Base-by-base conservation (phyloP, 2,113 vertebrate species). In the Parus major region DNA sequence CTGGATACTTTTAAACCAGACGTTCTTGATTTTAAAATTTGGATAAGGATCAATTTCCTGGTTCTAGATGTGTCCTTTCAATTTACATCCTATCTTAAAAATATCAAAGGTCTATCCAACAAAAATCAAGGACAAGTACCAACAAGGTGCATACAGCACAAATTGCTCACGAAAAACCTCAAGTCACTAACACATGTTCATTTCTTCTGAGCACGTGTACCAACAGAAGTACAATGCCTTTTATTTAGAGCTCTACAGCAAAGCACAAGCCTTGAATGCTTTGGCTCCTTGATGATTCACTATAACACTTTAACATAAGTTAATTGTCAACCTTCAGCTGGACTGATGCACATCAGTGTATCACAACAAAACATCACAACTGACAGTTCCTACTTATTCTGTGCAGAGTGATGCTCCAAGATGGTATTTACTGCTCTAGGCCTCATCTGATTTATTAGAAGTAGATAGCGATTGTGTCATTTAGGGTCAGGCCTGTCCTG, bases 41-140 rank as follows among this genome's bases (percentile, higher is more conserved):
- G 73, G 25, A 28, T 29, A 82, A 77, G 33, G 36, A 84, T 68
- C 41, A 16, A 17, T 39, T 84, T 96, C 44, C 33, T 95, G 66
- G 42, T 52, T 59, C 87, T 88, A 44, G 13, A 23, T 85, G 15
- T 28, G 49, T 49, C 16, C 5, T 89, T 61, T 66, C 81, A 47
- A 59, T 69, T 90, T 77, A 78, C 14, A 14, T 49, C 61, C 19
- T 49, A 52, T 65, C 41, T 46, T 95, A 88, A 66, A 73, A 56
- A 72, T 25, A 41, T 65, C 57, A 79, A 92, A 89, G 47, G 49
- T 29, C 73, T 78, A 65, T 10, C 56, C 81, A 84, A 73, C 22
- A 82, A 95, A 95, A 93, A 94, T 33, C 78, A 95, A 55, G 28
- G 36, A 91, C 69, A 47, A 80, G 41, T 73, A 94, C 60, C 21